Evolutionary conservation across 2,888 invertebrate genomes (phyloP).

Genomic region (Geotrupes spiniger): DNA sequence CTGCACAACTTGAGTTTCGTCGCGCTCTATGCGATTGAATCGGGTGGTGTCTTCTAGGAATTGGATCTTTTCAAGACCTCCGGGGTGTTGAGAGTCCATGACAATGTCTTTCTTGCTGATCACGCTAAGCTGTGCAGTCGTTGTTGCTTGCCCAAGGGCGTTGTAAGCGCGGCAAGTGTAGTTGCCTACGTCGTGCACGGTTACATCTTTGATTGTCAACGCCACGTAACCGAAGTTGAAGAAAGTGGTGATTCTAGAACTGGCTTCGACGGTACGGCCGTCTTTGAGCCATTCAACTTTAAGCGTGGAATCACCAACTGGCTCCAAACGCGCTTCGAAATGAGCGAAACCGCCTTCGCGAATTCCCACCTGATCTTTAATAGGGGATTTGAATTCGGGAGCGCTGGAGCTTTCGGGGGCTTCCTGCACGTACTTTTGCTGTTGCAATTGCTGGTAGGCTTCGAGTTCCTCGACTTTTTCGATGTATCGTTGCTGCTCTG

Average conservation of each 20-base stretch:
- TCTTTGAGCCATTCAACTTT: conserved; percentile 92
- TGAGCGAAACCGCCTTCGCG: conserved; percentile 93
- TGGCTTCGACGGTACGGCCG: conserved; percentile 85
- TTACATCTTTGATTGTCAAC: conserved; percentile 87
- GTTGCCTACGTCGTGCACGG: conserved; percentile 83
- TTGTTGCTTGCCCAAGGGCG: conserved; percentile 79
- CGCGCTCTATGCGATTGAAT: conserved; percentile 62
- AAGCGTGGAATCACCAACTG: conserved; percentile 85
- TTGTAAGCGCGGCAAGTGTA: conserved; percentile 89
- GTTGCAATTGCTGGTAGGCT: conserved; percentile 80
- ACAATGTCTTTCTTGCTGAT: conserved; percentile 82
- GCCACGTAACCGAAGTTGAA: conserved; percentile 96
- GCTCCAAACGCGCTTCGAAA: conserved; percentile 92
- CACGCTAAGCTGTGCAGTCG: conserved; percentile 78
- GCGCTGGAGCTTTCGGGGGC: conserved; percentile 74
- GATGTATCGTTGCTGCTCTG: conserved; percentile 86
- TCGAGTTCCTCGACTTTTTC: conserved; percentile 90
- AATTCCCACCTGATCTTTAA: conserved; percentile 81
- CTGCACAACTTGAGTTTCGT: conserved; percentile 72
- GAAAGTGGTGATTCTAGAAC: conserved; percentile 88
- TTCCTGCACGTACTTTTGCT: conserved; percentile 77
- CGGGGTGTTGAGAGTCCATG: conserved; percentile 88
- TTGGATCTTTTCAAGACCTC: conserved; percentile 88
- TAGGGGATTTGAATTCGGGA: conserved; percentile 86
- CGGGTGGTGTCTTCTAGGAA: conserved; percentile 80